A percentile compares a stretch with the other conserved stretches of the same genome.
phyloP scores from a whole-genome alignment of 1,140 invertebrate species.

The Probaryconus sp. region DNA sequence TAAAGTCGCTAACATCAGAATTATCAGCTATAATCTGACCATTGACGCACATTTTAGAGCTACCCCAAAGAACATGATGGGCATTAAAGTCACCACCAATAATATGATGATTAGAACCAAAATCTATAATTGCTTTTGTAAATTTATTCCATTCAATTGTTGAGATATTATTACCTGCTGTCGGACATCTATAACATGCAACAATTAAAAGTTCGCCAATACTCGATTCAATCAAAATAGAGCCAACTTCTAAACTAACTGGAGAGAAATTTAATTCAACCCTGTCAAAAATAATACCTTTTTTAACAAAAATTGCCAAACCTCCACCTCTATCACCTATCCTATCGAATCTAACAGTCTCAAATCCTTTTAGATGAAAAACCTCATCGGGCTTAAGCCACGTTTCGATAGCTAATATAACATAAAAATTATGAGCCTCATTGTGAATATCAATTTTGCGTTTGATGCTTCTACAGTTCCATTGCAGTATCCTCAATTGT shows the following conservation, averaged over 20 bases:
- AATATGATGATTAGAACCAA: neutral
- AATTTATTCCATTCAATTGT: conserved; percentile 2
- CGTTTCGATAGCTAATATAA: conserved; percentile 31
- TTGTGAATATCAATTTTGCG: conserved; percentile 21
- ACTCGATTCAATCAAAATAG: conserved; percentile 1
- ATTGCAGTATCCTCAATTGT: conserved; percentile 9
- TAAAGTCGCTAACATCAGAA: conserved; percentile 22
- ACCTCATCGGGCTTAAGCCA: conserved; percentile 17
- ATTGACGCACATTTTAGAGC: conserved; percentile 9
- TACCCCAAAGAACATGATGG: conserved; percentile 33
- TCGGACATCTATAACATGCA: conserved; percentile 31
- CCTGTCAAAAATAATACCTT: neutral
- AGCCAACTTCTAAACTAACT: conserved; percentile 8
- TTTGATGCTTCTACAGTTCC: conserved; percentile 33
- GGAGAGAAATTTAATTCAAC: neutral
- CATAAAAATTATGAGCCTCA: conserved; percentile 14
- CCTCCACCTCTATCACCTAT: conserved; percentile 8
- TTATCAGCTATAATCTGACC: conserved; percentile 17
- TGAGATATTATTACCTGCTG: neutral
- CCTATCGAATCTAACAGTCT: conserved; percentile 22
- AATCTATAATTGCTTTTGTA: neutral
- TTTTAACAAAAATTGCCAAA: conserved; percentile 37
- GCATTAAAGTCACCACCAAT: conserved; percentile 51
- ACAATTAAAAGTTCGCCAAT: neutral
- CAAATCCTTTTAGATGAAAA: conserved; percentile 23